phyloP scores from a whole-genome alignment of 2,888 invertebrate genomes.

The Mycogona germanica region DNA sequence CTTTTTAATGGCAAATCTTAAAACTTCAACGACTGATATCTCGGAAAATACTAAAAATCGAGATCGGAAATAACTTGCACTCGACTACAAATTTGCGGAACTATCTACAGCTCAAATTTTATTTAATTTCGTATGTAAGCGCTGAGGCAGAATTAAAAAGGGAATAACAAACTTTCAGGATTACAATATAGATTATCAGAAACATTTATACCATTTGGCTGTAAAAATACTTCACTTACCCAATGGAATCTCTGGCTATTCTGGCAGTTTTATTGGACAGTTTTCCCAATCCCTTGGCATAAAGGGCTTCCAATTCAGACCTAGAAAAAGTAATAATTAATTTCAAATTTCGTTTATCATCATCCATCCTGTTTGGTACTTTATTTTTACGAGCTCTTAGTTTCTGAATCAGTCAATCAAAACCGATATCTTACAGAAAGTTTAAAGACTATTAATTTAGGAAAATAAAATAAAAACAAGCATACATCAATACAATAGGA shows the following conservation, averaged over 20 bases:
- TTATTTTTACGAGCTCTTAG: too few species aligned
- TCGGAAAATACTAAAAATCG: too few species aligned
- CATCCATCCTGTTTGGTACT: too few species aligned
- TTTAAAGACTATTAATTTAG: neutral
- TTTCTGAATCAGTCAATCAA: neutral
- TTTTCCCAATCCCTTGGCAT: constrained; percentile 80
- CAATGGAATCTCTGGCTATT: constrained; percentile 45
- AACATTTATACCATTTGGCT: neutral
- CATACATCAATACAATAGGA: too few species aligned
- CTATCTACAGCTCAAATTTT: too few species aligned
- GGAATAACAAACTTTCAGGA: neutral
- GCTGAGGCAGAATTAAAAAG: constrained; percentile 1
- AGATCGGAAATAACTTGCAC: too few species aligned
- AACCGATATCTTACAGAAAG: neutral
- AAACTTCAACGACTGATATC: too few species aligned
- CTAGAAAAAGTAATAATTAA: constrained; percentile 41
- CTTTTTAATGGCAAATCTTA: too few species aligned
- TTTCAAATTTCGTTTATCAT: neutral
- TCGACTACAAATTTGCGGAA: too few species aligned
- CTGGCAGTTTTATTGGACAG: constrained; percentile 72
- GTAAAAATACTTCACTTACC: constrained; percentile 27
- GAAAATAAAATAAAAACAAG: neutral
- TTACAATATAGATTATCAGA: neutral
- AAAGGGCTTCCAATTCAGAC: constrained; percentile 78
- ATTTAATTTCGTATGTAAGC: neutral